phyloP scores from a whole-genome alignment of 2,888 invertebrate species.

The Sarcophaga caerulescens region DNA sequence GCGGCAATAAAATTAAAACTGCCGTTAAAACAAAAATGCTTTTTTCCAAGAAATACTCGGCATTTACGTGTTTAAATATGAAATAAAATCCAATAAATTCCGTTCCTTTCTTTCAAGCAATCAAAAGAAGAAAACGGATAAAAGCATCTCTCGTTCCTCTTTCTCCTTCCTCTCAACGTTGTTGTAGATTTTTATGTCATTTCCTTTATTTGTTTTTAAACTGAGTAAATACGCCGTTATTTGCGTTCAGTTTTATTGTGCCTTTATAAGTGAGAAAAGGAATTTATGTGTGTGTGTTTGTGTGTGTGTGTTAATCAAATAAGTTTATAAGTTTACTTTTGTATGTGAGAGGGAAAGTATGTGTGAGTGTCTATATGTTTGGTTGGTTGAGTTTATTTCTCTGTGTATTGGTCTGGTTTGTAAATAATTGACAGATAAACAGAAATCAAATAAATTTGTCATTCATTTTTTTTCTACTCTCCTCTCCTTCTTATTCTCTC shows the following conservation, averaged over 20 bases:
- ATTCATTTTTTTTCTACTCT: constrained; percentile 1
- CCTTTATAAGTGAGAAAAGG: too few relatives aligned
- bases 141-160: constrained; percentile 29
- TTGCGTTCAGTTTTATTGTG: constrained; percentile 24
- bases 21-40: too few relatives aligned
- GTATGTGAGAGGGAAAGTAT: background rate
- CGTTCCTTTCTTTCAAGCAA: background rate
- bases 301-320: too few relatives aligned
- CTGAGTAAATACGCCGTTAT: background rate
- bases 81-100: constrained; percentile 52
- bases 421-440: constrained; percentile 60
- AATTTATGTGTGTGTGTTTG: background rate
- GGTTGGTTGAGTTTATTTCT: background rate
- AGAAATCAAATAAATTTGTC: constrained; percentile 62
- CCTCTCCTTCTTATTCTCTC: too few relatives aligned
- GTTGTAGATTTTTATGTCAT: too few relatives aligned
- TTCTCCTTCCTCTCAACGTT: background rate
- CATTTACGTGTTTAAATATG: constrained; percentile 36
- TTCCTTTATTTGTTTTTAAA: too few relatives aligned
- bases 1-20: too few relatives aligned
- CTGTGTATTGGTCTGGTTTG: background rate
- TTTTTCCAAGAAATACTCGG: background rate
- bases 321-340: background rate
- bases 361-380: background rate
- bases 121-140: constrained; percentile 37